Base-by-base conservation (phyloP, 2,113 vertebrate species). In the Trachemys scripta region DNA sequence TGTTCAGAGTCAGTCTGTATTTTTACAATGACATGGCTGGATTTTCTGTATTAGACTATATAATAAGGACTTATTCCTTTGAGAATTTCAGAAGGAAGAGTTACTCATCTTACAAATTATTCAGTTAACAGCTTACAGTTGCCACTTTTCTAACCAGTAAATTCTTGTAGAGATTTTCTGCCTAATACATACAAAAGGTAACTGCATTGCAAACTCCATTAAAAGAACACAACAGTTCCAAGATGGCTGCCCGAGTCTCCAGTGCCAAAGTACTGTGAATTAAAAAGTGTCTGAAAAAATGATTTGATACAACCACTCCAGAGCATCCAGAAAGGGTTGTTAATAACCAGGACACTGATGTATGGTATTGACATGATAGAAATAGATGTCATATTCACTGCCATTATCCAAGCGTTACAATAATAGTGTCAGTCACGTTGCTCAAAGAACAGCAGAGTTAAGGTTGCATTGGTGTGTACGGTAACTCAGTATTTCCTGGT, bases 131-230 rank as follows among this genome's bases (percentile, higher is more conserved):
- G 16, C 76, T 93, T 27, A 90, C 10, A 76, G 42, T 69, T 59
- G 17, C 54, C 1, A 2, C 20, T 3, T 65, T 90, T 20, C 49
- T 72, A 42, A 94, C 6, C 38, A 81, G 11, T 0, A 0, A 75
- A 50, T 87, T 78, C 29, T 31, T 78, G 50, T 57, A 25, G 5
- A 81, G 38, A 11, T 45, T 2, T 87, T 14, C 76, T 19, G 82
- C 22, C 84, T 50, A 12, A 84, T 89, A 82, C 20, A 78, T 56
- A 50, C 83, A 69, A 20, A 57, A 54, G 4, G 2, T 17, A 49
- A 51, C 2, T 45, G 13, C 31, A 94, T 5, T 49, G 53, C 9
- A 38, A 38, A 59, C 85, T 7, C 7, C 27, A 72, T 84, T 45
- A 51, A 92, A 84, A 76, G n/a, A 93, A 27, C 4, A 62, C 8